Conservation (phyloP, 2,113 vertebrate species). For the Pipa parva region DNA sequence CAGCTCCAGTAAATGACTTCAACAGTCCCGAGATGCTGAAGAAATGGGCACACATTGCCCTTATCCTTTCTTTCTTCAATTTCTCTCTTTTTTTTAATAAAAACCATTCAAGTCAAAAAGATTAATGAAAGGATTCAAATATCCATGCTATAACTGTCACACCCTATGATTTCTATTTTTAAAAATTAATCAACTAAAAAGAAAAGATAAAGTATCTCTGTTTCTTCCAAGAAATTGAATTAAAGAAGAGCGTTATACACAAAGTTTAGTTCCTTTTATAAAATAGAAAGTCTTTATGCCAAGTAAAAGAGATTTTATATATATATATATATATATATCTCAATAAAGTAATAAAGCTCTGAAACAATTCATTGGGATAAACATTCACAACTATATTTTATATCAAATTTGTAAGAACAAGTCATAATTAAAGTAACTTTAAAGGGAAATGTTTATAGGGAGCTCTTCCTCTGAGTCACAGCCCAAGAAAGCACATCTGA, state of each 20-base stretch:
- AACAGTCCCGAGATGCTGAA: background rate
- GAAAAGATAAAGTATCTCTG: conserved; percentile 16
- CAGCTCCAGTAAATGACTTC: background rate
- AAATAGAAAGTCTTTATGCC: background rate
- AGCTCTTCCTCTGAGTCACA: too few relatives aligned
- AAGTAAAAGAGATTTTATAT: background rate
- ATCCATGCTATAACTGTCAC: conserved; percentile 29
- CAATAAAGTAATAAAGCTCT: too few relatives aligned
- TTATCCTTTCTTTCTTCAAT: conserved; percentile 1
- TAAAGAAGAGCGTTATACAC: background rate
- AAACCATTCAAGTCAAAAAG: conserved; percentile 29
- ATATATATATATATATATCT: too few relatives aligned
- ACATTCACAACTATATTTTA: too few relatives aligned
- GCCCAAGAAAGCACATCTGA: too few relatives aligned
- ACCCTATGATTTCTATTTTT: conserved; percentile 36
- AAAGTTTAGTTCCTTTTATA: background rate
- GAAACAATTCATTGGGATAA: too few relatives aligned
- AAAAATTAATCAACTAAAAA: conserved; percentile 36
- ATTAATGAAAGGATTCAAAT: conserved; percentile 40
- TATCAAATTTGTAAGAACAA: too few relatives aligned
- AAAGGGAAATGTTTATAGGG: too few relatives aligned
- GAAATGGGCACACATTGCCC: conserved; percentile 6
- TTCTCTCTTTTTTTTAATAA: conserved; percentile 20
- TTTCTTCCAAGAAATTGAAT: conserved; percentile 11
- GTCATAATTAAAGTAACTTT: too few relatives aligned